These are phyloP conservation scores for Tragelaphus imberbis DNA, from an alignment of 2,113 vertebrate genomes.

Conservation along the genomic window DNA sequence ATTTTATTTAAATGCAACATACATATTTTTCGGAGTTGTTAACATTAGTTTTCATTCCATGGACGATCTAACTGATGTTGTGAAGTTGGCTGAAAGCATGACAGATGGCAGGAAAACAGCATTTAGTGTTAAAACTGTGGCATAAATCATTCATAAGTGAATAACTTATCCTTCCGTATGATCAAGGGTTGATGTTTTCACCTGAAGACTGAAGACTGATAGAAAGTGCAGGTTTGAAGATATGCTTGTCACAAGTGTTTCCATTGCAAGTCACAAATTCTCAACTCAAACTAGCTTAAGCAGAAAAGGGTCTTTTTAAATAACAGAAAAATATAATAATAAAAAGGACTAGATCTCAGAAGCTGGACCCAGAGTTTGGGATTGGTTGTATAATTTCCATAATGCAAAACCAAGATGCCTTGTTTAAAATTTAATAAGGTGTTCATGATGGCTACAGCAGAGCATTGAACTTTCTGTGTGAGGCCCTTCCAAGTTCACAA, in stretches of 20 bases:
- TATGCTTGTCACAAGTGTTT: not conserved
- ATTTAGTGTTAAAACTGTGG: conserved; percentile 53
- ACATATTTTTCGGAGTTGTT: not conserved
- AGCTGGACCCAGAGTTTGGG: not conserved
- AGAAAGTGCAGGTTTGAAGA: not conserved
- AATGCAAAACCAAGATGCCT: not conserved
- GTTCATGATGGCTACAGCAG: not conserved
- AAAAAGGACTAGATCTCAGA: not conserved
- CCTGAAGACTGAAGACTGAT: not conserved
- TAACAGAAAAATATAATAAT: not conserved
- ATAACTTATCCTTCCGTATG: conserved; percentile 38
- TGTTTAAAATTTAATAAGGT: not conserved
- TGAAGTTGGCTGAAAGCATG: conserved; percentile 44
- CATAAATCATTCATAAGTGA: conserved; percentile 58
- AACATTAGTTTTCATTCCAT: conserved; percentile 35
- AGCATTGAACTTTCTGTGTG: not conserved
- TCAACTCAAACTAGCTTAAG: not conserved
- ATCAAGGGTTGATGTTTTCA: conserved; percentile 11
- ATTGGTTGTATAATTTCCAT: not conserved
- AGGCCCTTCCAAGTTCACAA: not conserved
- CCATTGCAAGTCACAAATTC: not conserved
- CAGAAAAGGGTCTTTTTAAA: not conserved
- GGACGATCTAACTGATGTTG: conserved; percentile 2
- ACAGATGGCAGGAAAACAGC: conserved; percentile 56
- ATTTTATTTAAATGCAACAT: not conserved